Evolutionary conservation across 2,888 invertebrate genomes (phyloP).

Genomic region (Tachina lurida): DNA sequence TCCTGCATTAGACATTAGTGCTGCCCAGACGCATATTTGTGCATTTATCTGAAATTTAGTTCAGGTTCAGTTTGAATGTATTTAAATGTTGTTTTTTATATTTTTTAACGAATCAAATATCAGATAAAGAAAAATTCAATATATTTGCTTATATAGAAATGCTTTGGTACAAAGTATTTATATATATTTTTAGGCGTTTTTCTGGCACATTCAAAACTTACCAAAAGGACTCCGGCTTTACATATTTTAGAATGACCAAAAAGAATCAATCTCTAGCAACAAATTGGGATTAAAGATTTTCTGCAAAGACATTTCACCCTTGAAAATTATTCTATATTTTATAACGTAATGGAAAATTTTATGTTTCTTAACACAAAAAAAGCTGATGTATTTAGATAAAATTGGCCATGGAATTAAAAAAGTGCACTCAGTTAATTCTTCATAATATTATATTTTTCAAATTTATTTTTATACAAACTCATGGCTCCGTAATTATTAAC

Average conservation of each 20-base stretch:
- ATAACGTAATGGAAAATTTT: conserved; percentile 66
- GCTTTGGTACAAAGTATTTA: conserved; percentile 74
- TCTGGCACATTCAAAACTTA: conserved; percentile 82
- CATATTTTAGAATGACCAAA: conserved; percentile 83
- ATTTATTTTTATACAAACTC: not conserved
- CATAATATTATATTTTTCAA: conserved; percentile 9
- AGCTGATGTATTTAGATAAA: conserved; percentile 61
- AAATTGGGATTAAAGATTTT: conserved; percentile 84
- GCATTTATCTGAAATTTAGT: conserved; percentile 83
- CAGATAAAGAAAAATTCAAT: conserved; percentile 73
- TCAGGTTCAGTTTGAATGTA: conserved; percentile 81
- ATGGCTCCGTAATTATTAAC: not conserved
- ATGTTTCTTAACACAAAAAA: conserved; percentile 63
- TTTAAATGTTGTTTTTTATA: conserved; percentile 73
- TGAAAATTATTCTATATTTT: conserved; percentile 82
- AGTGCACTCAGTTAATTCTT: conserved; percentile 12
- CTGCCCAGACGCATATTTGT: conserved; percentile 82
- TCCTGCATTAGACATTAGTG: conserved; percentile 77
- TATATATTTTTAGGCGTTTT: conserved; percentile 74
- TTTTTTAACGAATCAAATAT: conserved; percentile 69
- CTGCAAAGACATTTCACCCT: conserved; percentile 90
- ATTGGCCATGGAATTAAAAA: conserved; percentile 33
- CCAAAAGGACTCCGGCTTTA: conserved; percentile 82
- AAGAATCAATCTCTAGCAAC: conserved; percentile 82
- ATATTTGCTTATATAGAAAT: conserved; percentile 74